Evolutionary conservation across 2,888 invertebrate species (phyloP).

Genomic region (Catocala fraxini): DNA sequence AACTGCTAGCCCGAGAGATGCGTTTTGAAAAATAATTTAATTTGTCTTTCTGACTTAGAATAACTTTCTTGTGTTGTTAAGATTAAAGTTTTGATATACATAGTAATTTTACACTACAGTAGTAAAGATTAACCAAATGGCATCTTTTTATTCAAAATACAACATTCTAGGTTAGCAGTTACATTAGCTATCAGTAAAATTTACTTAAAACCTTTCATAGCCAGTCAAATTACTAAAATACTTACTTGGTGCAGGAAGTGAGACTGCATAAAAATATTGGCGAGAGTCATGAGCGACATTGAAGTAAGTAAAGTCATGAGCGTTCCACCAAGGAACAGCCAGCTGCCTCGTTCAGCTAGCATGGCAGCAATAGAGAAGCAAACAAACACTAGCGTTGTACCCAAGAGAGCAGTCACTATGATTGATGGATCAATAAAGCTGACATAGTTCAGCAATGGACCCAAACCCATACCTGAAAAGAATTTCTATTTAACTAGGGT

Average conservation of each 20-base stretch:
- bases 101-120: no score
- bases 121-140: no score
- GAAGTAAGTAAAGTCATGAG: conserved; percentile 94
- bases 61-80: no score
- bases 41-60: no score
- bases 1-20: no score
- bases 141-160: no score
- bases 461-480: conserved; percentile 93
- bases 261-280: conserved; percentile 96
- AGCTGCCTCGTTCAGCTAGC: conserved; percentile 95
- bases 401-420: conserved; percentile 95
- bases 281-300: conserved; percentile 92
- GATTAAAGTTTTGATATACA: no score
- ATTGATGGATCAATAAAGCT: conserved; percentile 95
- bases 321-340: conserved; percentile 96
- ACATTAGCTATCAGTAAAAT: no score
- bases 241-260: conserved; percentile 92
- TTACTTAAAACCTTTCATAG: no score
- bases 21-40: no score
- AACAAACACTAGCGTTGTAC: conserved; percentile 95
- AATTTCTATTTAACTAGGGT: no score
- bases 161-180: no score
- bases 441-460: conserved; percentile 94
- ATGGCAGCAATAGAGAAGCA: conserved; percentile 97
- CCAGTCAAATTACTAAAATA: conserved; percentile 21